Evolutionary conservation across 2,888 invertebrate species (phyloP).

Genomic region (Euzophera pinguis): DNA sequence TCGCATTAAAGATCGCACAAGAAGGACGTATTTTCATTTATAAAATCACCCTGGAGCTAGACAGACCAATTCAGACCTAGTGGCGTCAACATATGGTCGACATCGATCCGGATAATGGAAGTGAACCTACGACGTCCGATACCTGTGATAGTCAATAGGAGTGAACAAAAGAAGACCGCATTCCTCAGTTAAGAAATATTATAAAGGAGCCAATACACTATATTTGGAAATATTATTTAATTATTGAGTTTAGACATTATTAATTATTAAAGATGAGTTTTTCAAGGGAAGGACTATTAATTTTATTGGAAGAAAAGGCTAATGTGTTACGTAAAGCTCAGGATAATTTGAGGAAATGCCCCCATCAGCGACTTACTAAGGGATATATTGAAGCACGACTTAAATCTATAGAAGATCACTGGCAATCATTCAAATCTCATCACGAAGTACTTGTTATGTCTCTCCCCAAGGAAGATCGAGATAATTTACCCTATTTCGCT

Average conservation of each 20-base stretch:
- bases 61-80: no score
- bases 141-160: neutral
- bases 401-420: conserved; percentile 23
- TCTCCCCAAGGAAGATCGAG: conserved; percentile 14
- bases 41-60: no score
- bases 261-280: neutral
- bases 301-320: conserved; percentile 19
- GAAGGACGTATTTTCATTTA: no score
- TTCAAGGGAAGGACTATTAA: neutral
- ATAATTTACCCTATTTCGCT: conserved; percentile 4
- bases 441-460: conserved; percentile 14
- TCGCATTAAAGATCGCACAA: no score
- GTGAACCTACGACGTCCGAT: neutral
- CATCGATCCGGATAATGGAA: neutral
- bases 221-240: neutral
- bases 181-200: neutral
- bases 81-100: neutral
- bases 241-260: neutral
- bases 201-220: neutral
- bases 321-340: conserved; percentile 19
- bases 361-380: conserved; percentile 21
- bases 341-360: conserved; percentile 24
- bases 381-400: conserved; percentile 24
- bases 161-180: neutral
- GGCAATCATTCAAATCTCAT: conserved; percentile 19